Base-by-base conservation (phyloP, 2,888 invertebrate genomes). In the Odontocerum albicorne region DNA sequence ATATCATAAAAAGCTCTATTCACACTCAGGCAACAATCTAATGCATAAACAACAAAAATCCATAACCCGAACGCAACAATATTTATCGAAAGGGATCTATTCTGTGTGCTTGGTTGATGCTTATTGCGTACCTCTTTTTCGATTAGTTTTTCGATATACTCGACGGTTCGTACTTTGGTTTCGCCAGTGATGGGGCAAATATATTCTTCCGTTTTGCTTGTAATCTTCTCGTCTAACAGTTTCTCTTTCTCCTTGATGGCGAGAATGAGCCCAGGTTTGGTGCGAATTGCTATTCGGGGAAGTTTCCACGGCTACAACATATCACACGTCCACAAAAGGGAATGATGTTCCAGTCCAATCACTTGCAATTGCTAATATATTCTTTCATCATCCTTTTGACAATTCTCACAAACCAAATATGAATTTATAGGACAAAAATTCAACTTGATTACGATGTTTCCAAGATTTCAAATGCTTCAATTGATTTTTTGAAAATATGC, bases 131-230 rank as follows among this genome's bases (percentile, higher is more conserved):
- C 93, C 93, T 93, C 93, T 84, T 89, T 92, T 80, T 93, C 93
- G 81, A 93, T 92, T 79, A 92, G 86, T 84, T 92, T 93, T 84
- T 93, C 93, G 77, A 92, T 90, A 82, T 92, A 92, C 83, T 93
- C 92, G 77, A 93, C 86, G 67, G 93, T 93, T 79, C 92, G 85
- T 72, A 93, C 87, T 79, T 87, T 87, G 73, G 85, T 86, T 74
- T 89, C 88, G 68, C 92, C 92, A 65, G 91, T 91, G 66, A 83
- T 77, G 66, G 92, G 92, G 77, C 92, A 92, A 67, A 89, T 74
- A 77, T 87, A 91, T 77, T 92, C 92, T 80, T 93, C 92, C 62
- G 92, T 92, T 73, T 89, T 87, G 60, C 83, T 78, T 65, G 90
- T 90, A 66, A 92, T 86, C 75, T 88, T 91, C 80, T 93, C 92